A percentile compares a stretch with the other conserved stretches of the same genome.
phyloP scores from a whole-genome alignment of 1,140 invertebrate species.

The Euglossa dilemma region DNA sequence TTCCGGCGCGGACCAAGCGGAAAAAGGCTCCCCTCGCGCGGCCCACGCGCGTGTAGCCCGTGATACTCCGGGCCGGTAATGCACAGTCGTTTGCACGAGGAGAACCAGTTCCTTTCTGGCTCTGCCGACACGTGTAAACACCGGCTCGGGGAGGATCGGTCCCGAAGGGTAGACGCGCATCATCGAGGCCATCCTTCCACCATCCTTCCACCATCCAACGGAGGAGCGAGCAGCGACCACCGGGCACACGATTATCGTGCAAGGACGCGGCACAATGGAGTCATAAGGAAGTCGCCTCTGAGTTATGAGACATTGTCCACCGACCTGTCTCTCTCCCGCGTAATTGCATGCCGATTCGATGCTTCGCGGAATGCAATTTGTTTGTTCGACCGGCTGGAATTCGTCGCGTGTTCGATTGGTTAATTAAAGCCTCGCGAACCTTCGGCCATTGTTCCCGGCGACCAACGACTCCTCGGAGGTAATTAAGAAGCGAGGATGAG shows the following conservation, averaged over 20 bases:
- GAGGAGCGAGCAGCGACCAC: constrained; percentile 1
- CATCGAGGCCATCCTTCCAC: constrained; percentile 41
- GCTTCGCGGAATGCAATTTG: constrained; percentile 57
- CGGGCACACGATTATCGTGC: constrained; percentile 24
- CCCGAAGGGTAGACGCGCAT: constrained; percentile 23
- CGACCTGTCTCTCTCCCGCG: constrained; percentile 40
- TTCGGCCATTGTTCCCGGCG: background rate
- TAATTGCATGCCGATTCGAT: constrained; percentile 62
- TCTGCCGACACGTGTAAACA: constrained; percentile 66
- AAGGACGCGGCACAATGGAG: constrained; percentile 59
- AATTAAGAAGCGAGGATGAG: background rate
- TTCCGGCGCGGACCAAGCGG: constrained; percentile 44
- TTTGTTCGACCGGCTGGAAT: constrained; percentile 26
- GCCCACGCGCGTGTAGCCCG: constrained; percentile 67
- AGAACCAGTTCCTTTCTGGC: constrained; percentile 66
- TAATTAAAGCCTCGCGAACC: constrained; percentile 38
- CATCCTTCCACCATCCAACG: constrained; percentile 10
- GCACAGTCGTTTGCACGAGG: constrained; percentile 71
- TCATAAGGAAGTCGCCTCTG: constrained; percentile 55
- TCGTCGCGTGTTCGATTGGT: constrained; percentile 14
- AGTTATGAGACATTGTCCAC: constrained; percentile 63
- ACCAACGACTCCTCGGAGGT: background rate
- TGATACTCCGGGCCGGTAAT: constrained; percentile 61
- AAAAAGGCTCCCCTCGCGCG: constrained; percentile 62
- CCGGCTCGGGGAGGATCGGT: constrained; percentile 11